Evolutionary conservation across 2,888 invertebrate species (phyloP).

Genomic region (Portevinia maculata): DNA sequence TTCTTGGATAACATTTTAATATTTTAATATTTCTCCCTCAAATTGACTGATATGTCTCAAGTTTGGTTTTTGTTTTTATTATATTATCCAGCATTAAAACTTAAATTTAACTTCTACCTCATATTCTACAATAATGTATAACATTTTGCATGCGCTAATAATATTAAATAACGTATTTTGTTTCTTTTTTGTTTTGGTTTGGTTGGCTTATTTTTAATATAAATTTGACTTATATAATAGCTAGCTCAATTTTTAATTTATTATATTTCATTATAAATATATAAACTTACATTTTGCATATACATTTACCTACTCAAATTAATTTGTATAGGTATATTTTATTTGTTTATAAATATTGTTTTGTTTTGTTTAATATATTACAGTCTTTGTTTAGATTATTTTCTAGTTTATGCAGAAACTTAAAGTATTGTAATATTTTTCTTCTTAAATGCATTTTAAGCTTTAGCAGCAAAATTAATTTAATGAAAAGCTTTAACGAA

Average conservation of each 20-base stretch:
- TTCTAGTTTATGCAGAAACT: slow-evolving; percentile 24
- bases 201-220: slow-evolving; percentile 2
- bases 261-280: slow-evolving; percentile 68
- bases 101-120: slow-evolving; percentile 34
- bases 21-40: slow-evolving; percentile 15
- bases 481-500: background rate
- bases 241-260: slow-evolving; percentile 42
- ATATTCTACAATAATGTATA: slow-evolving; percentile 53
- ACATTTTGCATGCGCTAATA: slow-evolving; percentile 50
- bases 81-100: slow-evolving; percentile 30
- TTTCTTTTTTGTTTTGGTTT: background rate
- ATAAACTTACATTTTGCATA: slow-evolving; percentile 58
- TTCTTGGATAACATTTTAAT: slow-evolving; percentile 55
- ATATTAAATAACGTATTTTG: slow-evolving; percentile 27
- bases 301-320: slow-evolving; percentile 10
- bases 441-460: background rate
- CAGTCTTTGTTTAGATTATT: slow-evolving; percentile 66
- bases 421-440: slow-evolving; percentile 1
- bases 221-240: slow-evolving; percentile 42
- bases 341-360: slow-evolving; percentile 16
- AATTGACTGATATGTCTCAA: slow-evolving; percentile 68
- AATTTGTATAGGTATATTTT: slow-evolving; percentile 53
- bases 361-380: slow-evolving; percentile 45
- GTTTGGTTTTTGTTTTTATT: slow-evolving; percentile 22
- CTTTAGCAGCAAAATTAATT: slow-evolving; percentile 16